phyloP scores from a whole-genome alignment of 2,888 invertebrate species.

The Eumacrocentrus americanus region DNA sequence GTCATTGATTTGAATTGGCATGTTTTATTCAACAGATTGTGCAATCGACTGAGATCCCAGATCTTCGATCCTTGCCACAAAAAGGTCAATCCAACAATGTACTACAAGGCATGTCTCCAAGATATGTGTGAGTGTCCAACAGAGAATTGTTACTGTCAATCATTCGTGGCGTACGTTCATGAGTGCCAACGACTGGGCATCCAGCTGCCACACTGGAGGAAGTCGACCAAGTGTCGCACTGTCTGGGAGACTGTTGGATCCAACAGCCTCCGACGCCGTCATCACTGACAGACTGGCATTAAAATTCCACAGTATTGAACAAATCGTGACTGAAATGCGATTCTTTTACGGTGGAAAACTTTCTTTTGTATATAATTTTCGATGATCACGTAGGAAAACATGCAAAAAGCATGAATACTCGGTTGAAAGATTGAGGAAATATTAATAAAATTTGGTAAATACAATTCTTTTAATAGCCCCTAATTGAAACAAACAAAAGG shows the following conservation, averaged over 20 bases:
- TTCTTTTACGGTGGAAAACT: background rate
- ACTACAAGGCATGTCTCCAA: conserved; percentile 83
- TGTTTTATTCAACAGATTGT: conserved; percentile 56
- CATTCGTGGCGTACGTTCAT: conserved; percentile 86
- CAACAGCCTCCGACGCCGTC: conserved; percentile 36
- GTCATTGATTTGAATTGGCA: too few relatives aligned
- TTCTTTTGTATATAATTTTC: background rate
- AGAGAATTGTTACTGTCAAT: conserved; percentile 85
- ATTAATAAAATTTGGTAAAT: too few relatives aligned
- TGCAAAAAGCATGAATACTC: too few relatives aligned
- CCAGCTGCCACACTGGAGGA: conserved; percentile 74
- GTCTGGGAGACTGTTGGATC: conserved; percentile 50
- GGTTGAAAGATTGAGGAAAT: too few relatives aligned
- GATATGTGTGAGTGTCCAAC: conserved; percentile 89
- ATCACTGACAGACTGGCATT: conserved; percentile 16
- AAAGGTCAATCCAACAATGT: conserved; percentile 80
- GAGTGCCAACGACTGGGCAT: conserved; percentile 84
- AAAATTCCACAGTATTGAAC: background rate
- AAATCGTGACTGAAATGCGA: background rate
- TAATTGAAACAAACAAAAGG: too few relatives aligned
- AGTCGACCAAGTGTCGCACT: conserved; percentile 71
- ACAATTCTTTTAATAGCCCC: too few relatives aligned
- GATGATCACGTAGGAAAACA: background rate
- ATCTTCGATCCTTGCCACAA: conserved; percentile 79
- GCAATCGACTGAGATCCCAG: conserved; percentile 64